These are phyloP conservation scores for Vimba vimba DNA, from an alignment of 2,113 vertebrate species.

Conservation along the genomic window DNA sequence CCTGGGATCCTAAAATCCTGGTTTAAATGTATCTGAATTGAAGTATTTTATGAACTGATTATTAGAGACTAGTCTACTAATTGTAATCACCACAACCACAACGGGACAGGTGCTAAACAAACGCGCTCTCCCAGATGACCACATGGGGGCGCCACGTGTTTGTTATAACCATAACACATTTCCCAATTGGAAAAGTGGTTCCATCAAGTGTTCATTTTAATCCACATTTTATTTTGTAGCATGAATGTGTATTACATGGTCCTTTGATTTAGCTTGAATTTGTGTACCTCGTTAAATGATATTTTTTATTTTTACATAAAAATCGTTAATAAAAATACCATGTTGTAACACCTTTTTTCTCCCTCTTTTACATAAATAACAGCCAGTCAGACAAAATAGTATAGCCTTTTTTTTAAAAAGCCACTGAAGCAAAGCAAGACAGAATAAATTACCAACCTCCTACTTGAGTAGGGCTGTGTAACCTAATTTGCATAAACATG, in stretches of 20 bases:
- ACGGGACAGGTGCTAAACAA: not conserved
- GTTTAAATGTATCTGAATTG: not conserved
- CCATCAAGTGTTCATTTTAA: not conserved
- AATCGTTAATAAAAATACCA: not conserved
- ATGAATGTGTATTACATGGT: not conserved
- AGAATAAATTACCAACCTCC: slow-evolving; percentile 68
- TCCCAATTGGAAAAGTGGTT: not conserved
- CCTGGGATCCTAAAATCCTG: not conserved
- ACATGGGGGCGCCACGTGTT: slow-evolving; percentile 22
- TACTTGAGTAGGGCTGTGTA: slow-evolving; percentile 66
- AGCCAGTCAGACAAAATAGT: not conserved
- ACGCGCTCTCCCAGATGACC: not conserved
- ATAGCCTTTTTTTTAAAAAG: not conserved
- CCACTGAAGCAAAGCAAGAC: slow-evolving; percentile 49
- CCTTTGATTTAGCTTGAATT: not conserved
- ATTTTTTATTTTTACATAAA: not conserved
- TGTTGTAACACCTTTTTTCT: not conserved
- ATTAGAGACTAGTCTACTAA: not conserved
- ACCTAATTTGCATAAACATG: slow-evolving; percentile 94
- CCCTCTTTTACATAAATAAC: not conserved
- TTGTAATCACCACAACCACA: too few relatives aligned
- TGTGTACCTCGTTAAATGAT: not conserved
- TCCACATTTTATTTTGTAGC: not conserved
- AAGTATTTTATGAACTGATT: not conserved
- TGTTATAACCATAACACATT: not conserved